Conservation (phyloP, 30 jellyfish, hydroid and myxozoan species). For the Aurelia aurita region DNA sequence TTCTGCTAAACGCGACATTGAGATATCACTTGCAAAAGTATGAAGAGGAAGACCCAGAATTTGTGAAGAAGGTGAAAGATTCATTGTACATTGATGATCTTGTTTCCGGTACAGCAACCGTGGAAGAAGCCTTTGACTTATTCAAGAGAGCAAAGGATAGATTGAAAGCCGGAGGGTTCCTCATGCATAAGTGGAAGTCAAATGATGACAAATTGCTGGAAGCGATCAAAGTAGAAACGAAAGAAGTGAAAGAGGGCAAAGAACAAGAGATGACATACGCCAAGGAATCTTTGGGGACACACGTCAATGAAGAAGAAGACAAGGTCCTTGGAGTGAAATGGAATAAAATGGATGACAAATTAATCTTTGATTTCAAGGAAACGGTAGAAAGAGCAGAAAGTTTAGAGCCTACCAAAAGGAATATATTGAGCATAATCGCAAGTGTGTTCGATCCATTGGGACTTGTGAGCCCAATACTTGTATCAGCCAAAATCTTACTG, state of each 20-base stretch:
- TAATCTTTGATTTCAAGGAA: background rate
- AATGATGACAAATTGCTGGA: background rate
- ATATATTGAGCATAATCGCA: too few relatives aligned
- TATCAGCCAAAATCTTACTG: conserved; percentile 19
- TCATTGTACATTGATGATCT: background rate
- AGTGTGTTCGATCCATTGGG: conserved; percentile 29
- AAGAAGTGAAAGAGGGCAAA: background rate
- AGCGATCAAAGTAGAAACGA: background rate
- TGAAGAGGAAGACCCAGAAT: background rate
- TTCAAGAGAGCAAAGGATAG: background rate
- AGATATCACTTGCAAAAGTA: background rate
- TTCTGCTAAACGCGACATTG: conserved; percentile 1
- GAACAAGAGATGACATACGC: background rate
- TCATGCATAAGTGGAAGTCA: background rate
- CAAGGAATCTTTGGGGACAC: background rate
- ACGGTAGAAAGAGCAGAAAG: background rate
- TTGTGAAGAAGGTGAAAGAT: background rate
- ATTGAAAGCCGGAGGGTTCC: background rate
- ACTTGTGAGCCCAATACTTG: conserved; percentile 13
- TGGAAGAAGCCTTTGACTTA: background rate
- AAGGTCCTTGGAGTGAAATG: background rate
- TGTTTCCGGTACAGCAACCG: background rate
- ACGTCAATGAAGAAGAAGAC: background rate
- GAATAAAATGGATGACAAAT: background rate
- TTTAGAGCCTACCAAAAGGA: background rate